Conservation (phyloP, 2,888 invertebrate species). For the Watsonalla cultraria region DNA sequence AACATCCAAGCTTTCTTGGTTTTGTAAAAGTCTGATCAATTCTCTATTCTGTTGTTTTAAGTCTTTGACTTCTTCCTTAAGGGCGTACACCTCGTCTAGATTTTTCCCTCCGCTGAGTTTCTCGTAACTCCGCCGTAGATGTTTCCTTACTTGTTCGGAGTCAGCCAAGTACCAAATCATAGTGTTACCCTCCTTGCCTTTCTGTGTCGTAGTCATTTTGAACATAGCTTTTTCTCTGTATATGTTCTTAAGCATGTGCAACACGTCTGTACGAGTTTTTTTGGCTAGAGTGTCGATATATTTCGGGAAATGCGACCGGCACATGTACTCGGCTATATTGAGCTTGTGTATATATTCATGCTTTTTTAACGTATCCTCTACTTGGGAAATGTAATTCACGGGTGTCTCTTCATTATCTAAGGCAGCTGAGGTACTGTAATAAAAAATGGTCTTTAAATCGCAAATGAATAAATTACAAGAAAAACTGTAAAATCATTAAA, state of each 20-base stretch:
- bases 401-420: background rate
- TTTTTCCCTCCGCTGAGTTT: conserved; percentile 18
- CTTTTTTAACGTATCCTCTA: conserved; percentile 20
- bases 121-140: conserved; percentile 17
- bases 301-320: conserved; percentile 33
- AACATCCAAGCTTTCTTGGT: background rate
- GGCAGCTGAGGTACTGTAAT: conserved; percentile 13
- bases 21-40: conserved; percentile 3
- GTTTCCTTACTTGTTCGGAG: conserved; percentile 17
- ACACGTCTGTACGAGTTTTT: conserved; percentile 28
- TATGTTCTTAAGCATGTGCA: conserved; percentile 34
- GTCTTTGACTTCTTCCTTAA: conserved; percentile 19
- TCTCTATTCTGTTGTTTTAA: conserved; percentile 20
- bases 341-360: conserved; percentile 41
- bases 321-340: conserved; percentile 40
- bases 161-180: conserved; percentile 38
- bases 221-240: conserved; percentile 43
- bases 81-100: conserved; percentile 18
- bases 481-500: too few relatives aligned
- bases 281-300: conserved; percentile 36
- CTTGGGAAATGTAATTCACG: background rate
- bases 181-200: conserved; percentile 35
- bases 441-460: background rate
- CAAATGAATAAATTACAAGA: too few relatives aligned
- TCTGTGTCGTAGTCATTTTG: conserved; percentile 39